Base-by-base conservation (phyloP, 1,140 invertebrate genomes). In the Camponotus pennsylvanicus region DNA sequence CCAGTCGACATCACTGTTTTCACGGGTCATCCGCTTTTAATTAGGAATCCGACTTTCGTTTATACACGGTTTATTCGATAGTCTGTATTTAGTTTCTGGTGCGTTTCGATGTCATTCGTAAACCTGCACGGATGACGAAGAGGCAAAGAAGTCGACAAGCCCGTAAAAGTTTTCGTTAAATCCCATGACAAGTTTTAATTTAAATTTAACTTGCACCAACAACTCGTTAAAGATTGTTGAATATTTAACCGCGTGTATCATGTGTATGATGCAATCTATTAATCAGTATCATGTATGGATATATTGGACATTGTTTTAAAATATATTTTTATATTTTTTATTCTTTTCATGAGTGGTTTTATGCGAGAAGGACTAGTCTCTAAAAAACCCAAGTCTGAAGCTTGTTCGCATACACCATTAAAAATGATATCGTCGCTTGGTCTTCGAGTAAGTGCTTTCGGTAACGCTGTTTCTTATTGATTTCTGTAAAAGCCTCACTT, bases 1-100 rank as follows among this genome's bases (percentile, higher is more conserved):
- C n/a, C 63, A 34, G n/a, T 83, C 79, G 87, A 80, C 40, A 70
- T 32, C 79, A 83, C 75, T 89, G 69, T 89, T 91, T 91, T 89
- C 78, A 90, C 86, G 90, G 90, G 88, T 89, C 88, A 91, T 91
- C 67, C 82, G 86, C 75, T 91, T 91, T 91, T 91, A 91, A 91
- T 91, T 91, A 91, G 90, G 86, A 89, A 77, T 73, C 77, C 73
- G 88, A 88, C 86, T 89, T 89, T 67, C 79, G 66, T 69, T 88
- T 90, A 69, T 83, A 55, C 66, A 42, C 75, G 73, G 82, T 86
- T 85, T 88, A 76, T 64, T 45, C 63, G 78, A 90, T 80, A 86
- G 71, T 77, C 79, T 64, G 61, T 76, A 32, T 79, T 61, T 70
- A 63, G 34, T 70, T 70, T 27, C 55, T 32, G 9, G 78, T 34